Percentiles rank a stretch among this genome's conserved stretches.
These are phyloP conservation scores for Nymphalis polychloros DNA, from an alignment of 2,888 invertebrate genomes.

Conservation along the genomic window DNA sequence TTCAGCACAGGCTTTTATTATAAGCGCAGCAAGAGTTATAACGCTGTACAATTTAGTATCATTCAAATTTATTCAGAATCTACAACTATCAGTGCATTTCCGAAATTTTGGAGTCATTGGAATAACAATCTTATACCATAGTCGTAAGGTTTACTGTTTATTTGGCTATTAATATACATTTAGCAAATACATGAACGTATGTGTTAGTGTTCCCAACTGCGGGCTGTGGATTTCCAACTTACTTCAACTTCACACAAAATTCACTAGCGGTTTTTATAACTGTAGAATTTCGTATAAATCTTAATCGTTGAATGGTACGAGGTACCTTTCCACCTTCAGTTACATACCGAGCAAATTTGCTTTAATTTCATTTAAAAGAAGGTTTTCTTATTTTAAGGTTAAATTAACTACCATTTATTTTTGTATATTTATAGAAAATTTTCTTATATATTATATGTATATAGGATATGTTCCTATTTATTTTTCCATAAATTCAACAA, in stretches of 20 bases:
- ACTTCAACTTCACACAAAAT: slow-evolving; percentile 21
- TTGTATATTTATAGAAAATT: neutral
- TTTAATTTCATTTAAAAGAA: neutral
- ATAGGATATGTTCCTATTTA: no score
- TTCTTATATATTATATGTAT: no score
- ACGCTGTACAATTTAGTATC: slow-evolving; percentile 11
- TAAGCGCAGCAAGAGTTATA: slow-evolving; percentile 14
- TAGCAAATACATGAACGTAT: neutral
- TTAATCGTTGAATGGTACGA: neutral
- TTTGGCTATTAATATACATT: slow-evolving; percentile 3
- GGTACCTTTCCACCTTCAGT: neutral
- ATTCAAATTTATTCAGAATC: slow-evolving; percentile 11
- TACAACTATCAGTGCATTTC: neutral
- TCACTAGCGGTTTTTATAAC: slow-evolving; percentile 21
- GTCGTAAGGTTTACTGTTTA: neutral
- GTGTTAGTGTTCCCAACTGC: slow-evolving; percentile 17
- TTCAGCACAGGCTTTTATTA: slow-evolving; percentile 18
- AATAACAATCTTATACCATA: slow-evolving; percentile 11
- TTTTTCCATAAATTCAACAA: no score
- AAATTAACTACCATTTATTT: neutral
- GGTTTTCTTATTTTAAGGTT: neutral
- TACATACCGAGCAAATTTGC: neutral
- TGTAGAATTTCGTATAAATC: slow-evolving; percentile 14
- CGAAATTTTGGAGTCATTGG: neutral
- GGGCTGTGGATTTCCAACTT: slow-evolving; percentile 24